Base-by-base conservation (phyloP, 2,888 invertebrate species). In the Megaustenia siamemsis region DNA sequence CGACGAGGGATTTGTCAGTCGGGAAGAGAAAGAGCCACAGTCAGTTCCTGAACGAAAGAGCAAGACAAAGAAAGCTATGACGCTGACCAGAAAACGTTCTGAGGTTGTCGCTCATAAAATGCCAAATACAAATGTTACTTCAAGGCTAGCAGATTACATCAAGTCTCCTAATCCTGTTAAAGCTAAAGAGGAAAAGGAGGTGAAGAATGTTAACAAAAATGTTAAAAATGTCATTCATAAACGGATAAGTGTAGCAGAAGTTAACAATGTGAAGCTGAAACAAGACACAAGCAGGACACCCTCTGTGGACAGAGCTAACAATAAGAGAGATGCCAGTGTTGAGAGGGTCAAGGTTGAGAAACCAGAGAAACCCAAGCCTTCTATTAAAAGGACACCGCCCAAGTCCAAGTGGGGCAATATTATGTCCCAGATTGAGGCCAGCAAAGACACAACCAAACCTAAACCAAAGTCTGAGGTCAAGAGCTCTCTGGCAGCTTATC, bases 391-490 rank as follows among this genome's bases (percentile, higher is more conserved):
- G 56, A 88, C 90, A 12, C 90, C 91, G 38, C 91, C 91, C 0
- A 93, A 93, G 83, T 92, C 92, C 86, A 92, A 92, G 86, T 92
- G 92, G 93, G 93, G 89, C 77, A 88, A 90, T 63, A 92, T 92
- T 43, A 92, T 91, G 92, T 90, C 90, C 4, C 89, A 92, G 85
- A 92, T 93, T 66, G 92, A 91, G 56, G 82, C 86, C 53, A 87
- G 87, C 40, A 91, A 97, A 90, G 94, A 94, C 86, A 96, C 89
- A 96, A 96, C 3, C 86, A 88, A 85, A 45, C 84, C 80, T 0
- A 93, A 93, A 66, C 96, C 96, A 88, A 94, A 94, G 85, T 97
- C 97, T 94, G 97, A 98, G 93, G 96, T 98, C 56, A 98, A 98
- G 94, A 97, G 98, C 75, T 97, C 97, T 94, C 96, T 97, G 32